phyloP scores from a whole-genome alignment of 2,888 invertebrate species.

The Polyommatus icarus region DNA sequence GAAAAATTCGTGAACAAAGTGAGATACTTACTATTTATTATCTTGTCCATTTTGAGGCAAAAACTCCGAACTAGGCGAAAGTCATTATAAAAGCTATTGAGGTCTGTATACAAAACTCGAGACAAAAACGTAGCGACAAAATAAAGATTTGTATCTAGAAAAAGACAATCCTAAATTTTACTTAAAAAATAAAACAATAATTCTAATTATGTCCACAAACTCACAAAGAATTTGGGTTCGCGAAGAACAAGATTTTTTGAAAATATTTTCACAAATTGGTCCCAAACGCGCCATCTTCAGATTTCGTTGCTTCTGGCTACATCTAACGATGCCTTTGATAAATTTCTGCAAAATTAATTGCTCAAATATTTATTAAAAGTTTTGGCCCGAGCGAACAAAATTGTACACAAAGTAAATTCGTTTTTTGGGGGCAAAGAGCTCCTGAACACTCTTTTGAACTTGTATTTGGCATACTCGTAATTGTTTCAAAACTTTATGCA shows the following conservation, averaged over 20 bases:
- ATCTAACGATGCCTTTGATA: slow-evolving; percentile 7
- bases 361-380: slow-evolving; percentile 3
- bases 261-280: not conserved
- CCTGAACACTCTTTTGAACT: too few species aligned
- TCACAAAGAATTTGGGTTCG: not conserved
- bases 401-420: not conserved
- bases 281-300: not conserved
- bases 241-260: not conserved
- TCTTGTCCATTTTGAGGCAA: not conserved
- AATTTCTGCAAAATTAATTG: slow-evolving; percentile 5
- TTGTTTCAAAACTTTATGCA: too few species aligned
- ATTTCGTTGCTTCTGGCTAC: not conserved
- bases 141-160: slow-evolving; percentile 3
- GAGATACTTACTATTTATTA: not conserved
- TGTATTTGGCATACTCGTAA: too few species aligned
- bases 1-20: not conserved
- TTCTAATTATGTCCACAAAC: not conserved
- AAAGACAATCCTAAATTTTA: not conserved
- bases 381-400: not conserved
- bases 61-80: not conserved
- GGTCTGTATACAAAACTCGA: not conserved
- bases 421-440: too few species aligned
- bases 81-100: not conserved
- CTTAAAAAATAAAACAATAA: not conserved
- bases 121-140: not conserved